A percentile compares a stretch with the other conserved stretches of the same genome.
phyloP scores from a whole-genome alignment of 2,888 invertebrate genomes.

The Hoplodrina ambigua region DNA sequence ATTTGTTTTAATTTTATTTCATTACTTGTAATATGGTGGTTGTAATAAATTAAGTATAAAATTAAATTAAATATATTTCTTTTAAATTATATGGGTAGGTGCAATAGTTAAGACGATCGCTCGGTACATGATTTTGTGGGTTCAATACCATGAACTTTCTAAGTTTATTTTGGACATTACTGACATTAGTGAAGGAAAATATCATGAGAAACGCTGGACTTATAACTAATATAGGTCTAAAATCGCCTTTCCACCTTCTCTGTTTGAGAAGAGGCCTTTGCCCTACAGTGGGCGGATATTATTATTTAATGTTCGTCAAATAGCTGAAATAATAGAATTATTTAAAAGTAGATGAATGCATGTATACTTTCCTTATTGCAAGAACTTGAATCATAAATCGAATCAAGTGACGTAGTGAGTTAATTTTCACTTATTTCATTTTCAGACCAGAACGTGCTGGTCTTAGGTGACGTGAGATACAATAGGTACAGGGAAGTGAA shows the following conservation, averaged over 20 bases:
- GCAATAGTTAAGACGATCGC: too few species aligned
- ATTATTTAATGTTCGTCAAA: background rate
- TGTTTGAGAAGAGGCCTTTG: too few species aligned
- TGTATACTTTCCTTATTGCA: background rate
- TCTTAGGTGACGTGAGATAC: constrained; percentile 52
- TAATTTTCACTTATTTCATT: constrained; percentile 11
- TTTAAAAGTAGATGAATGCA: background rate
- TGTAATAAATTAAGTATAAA: constrained; percentile 12
- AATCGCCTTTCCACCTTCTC: too few species aligned
- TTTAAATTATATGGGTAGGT: too few species aligned
- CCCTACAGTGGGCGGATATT: too few species aligned
- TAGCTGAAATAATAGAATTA: background rate
- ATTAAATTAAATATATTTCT: too few species aligned
- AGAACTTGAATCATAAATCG: background rate
- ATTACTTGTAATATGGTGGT: background rate
- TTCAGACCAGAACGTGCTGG: constrained; percentile 44
- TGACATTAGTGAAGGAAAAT: too few species aligned
- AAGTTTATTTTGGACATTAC: too few species aligned
- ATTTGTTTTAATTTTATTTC: background rate
- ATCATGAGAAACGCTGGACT: too few species aligned
- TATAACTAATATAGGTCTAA: too few species aligned
- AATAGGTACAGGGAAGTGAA: constrained; percentile 32
- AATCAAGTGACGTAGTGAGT: background rate
- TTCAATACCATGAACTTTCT: too few species aligned
- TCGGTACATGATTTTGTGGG: too few species aligned